A percentile compares a stretch with the other conserved stretches of the same genome.
phyloP scores from a whole-genome alignment of 2,797 vertebrate genomes.

The Oreonectes daqikongensis region DNA sequence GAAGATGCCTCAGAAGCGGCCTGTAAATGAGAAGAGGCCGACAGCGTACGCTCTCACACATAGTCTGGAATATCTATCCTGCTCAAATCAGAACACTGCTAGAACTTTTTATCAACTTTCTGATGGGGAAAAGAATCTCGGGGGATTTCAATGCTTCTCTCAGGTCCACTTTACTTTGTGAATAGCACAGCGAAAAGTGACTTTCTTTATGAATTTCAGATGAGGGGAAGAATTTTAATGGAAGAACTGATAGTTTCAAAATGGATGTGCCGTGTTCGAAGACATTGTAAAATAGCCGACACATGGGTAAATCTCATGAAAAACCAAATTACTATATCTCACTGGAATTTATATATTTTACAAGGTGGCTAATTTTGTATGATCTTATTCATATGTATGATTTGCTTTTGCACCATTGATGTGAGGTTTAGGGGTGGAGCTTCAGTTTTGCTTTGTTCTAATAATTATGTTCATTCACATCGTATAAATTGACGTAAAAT shows the following conservation, averaged over 20 bases:
- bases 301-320: neutral
- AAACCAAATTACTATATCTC: neutral
- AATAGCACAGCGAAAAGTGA: slow-evolving; percentile 11
- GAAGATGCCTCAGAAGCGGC: slow-evolving; percentile 44
- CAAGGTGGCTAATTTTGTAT: too few species aligned
- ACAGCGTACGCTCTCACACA: slow-evolving; percentile 13
- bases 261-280: neutral
- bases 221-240: neutral
- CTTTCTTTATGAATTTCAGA: slow-evolving; percentile 27
- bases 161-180: slow-evolving; percentile 27
- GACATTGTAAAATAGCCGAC: neutral
- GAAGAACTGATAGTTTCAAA: neutral
- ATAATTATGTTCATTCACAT: too few species aligned
- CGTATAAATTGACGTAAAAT: too few species aligned
- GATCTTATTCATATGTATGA: too few species aligned
- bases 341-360: too few species aligned
- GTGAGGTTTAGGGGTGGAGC: too few species aligned
- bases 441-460: too few species aligned
- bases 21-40: slow-evolving; percentile 52
- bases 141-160: slow-evolving; percentile 25
- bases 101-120: slow-evolving; percentile 41
- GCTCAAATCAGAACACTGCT: slow-evolving; percentile 22
- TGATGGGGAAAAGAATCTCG: slow-evolving; percentile 20
- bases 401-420: too few species aligned
- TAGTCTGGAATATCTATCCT: slow-evolving; percentile 8